These are phyloP conservation scores for Solen grandis DNA, from an alignment of 1,140 invertebrate species.

Conservation along the genomic window DNA sequence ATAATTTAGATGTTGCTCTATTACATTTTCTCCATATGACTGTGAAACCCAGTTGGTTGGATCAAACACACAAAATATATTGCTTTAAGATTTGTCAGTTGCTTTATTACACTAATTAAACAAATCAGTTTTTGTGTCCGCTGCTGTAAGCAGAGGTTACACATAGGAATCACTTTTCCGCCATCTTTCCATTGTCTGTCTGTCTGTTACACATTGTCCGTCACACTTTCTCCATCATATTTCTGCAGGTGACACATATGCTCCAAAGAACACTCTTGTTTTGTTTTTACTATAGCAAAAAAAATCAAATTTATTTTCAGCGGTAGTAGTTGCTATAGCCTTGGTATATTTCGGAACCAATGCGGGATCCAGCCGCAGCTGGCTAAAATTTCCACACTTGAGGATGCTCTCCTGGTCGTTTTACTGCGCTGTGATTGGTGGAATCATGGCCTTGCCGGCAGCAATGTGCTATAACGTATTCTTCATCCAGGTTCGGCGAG, in stretches of 20 bases:
- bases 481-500: conserved; percentile 33
- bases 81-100: too few relatives aligned
- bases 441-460: conserved; percentile 20
- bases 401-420: conserved; percentile 45
- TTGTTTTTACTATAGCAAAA: too few relatives aligned
- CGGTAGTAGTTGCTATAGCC: not conserved
- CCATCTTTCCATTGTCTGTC: not conserved
- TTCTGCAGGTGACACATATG: not conserved
- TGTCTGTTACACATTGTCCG: not conserved
- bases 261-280: not conserved
- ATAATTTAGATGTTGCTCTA: too few relatives aligned
- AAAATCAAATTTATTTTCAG: conserved; percentile 45
- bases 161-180: too few relatives aligned
- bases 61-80: too few relatives aligned
- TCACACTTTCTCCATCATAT: not conserved
- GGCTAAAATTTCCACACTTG: conserved; percentile 39
- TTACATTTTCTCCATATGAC: too few relatives aligned
- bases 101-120: too few relatives aligned
- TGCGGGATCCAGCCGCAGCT: conserved; percentile 29
- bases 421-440: conserved; percentile 25
- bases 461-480: conserved; percentile 26
- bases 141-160: too few relatives aligned
- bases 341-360: conserved; percentile 40
- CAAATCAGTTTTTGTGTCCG: too few relatives aligned
- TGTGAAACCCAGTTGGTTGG: too few relatives aligned